A percentile compares a stretch with the other conserved stretches of the same genome.
phyloP scores from a whole-genome alignment of 2,797 vertebrate genomes.

The Cuculus canorus region DNA sequence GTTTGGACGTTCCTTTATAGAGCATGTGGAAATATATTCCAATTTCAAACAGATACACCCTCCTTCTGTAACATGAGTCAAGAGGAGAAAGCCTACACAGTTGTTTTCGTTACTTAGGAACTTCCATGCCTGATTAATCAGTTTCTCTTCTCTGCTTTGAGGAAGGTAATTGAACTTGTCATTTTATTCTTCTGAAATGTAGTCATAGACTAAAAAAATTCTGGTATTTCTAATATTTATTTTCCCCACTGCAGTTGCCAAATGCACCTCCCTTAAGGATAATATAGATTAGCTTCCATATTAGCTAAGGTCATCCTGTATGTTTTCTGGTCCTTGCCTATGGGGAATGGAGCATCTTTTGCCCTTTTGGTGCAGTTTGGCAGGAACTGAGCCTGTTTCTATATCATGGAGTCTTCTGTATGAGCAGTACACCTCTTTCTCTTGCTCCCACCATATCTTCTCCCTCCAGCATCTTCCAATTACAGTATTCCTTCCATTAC shows the following conservation, averaged over 20 bases:
- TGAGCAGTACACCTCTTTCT: not conserved
- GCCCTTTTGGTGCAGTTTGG: not conserved
- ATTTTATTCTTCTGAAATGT: conserved; percentile 61
- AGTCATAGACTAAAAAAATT: conserved; percentile 25
- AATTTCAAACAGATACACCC: conserved; percentile 57
- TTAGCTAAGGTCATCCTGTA: not conserved
- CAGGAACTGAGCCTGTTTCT: not conserved
- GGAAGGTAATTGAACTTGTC: conserved; percentile 58
- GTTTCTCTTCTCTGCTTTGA: conserved; percentile 53
- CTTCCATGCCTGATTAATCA: conserved; percentile 75
- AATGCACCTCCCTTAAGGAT: not conserved
- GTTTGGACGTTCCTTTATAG: conserved; percentile 43
- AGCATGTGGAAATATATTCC: conserved; percentile 55
- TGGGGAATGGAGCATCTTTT: not conserved
- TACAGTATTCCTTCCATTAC: conserved; percentile 64
- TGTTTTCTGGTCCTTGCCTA: not conserved
- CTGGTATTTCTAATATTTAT: conserved; percentile 64
- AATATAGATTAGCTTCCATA: not conserved
- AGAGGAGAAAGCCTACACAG: conserved; percentile 73
- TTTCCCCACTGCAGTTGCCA: conserved; percentile 19
- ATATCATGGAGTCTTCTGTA: not conserved
- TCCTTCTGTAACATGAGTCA: conserved; percentile 76
- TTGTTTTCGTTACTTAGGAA: conserved; percentile 76
- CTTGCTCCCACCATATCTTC: conserved; percentile 31
- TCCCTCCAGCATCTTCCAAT: conserved; percentile 63